Conservation (phyloP, 1,140 invertebrate species). For the Vollenhovia emeryi region DNA sequence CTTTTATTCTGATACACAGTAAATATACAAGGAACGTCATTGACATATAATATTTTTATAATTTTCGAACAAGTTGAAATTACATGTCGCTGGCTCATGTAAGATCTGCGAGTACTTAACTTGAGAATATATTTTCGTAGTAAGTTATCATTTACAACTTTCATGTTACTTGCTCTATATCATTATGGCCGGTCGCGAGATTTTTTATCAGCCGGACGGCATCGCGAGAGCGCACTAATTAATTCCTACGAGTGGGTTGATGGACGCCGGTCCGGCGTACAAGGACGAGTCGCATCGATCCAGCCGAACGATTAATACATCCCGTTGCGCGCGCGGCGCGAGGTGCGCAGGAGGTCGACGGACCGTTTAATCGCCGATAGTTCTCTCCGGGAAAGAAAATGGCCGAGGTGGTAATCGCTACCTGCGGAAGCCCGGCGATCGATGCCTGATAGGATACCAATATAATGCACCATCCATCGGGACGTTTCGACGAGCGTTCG, state of each 20-base stretch:
- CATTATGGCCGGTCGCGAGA: neutral
- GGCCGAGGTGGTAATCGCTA: conserved; percentile 68
- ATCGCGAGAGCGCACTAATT: conserved; percentile 32
- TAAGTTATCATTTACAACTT: neutral
- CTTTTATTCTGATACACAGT: no score
- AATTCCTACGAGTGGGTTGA: conserved; percentile 39
- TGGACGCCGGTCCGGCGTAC: neutral
- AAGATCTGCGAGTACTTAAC: neutral
- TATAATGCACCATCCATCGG: conserved; percentile 46
- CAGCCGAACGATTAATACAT: conserved; percentile 43
- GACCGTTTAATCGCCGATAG: conserved; percentile 66
- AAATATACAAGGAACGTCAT: neutral
- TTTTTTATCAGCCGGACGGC: neutral
- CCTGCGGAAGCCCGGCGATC: conserved; percentile 68
- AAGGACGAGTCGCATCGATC: conserved; percentile 43
- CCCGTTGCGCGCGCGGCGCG: conserved; percentile 40
- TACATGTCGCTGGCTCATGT: neutral
- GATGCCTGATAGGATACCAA: conserved; percentile 54
- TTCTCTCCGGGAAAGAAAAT: conserved; percentile 61
- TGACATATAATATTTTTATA: neutral
- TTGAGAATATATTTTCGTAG: neutral
- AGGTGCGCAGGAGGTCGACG: conserved; percentile 48
- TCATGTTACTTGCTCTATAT: neutral
- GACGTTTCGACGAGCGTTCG: conserved; percentile 47
- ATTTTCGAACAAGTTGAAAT: neutral